These are phyloP conservation scores for Drosophila paulistorum DNA, from an alignment of 1,140 invertebrate genomes.

Conservation along the genomic window DNA sequence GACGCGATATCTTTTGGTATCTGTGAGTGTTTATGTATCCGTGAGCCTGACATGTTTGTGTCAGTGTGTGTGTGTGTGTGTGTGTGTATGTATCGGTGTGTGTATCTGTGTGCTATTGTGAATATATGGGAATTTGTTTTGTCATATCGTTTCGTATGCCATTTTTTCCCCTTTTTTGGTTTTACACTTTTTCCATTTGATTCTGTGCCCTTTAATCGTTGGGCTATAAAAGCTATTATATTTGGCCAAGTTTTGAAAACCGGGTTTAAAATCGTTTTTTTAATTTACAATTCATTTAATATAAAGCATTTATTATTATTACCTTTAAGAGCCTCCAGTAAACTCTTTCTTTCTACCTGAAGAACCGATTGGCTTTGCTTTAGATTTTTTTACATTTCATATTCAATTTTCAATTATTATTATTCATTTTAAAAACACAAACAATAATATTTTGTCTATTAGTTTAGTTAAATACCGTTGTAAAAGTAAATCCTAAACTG, in stretches of 20 bases:
- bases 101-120: conserved; percentile 50
- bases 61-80: conserved; percentile 27
- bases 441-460: too few relatives aligned
- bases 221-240: neutral
- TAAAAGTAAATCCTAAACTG: too few relatives aligned
- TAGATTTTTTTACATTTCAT: too few relatives aligned
- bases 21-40: conserved; percentile 35
- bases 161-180: conserved; percentile 19
- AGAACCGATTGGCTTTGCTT: too few relatives aligned
- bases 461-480: too few relatives aligned
- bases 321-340: too few relatives aligned
- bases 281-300: too few relatives aligned
- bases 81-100: conserved; percentile 28
- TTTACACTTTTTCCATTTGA: conserved; percentile 16
- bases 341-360: too few relatives aligned
- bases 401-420: too few relatives aligned
- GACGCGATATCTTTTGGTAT: conserved; percentile 55
- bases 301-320: too few relatives aligned
- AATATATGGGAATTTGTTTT: conserved; percentile 73
- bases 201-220: conserved; percentile 28
- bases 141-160: conserved; percentile 56
- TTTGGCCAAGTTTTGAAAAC: neutral
- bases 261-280: too few relatives aligned
- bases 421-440: too few relatives aligned
- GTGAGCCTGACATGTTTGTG: conserved; percentile 34